Conservation (phyloP, 2,113 vertebrate genomes). For the Zosterops pallidus region DNA sequence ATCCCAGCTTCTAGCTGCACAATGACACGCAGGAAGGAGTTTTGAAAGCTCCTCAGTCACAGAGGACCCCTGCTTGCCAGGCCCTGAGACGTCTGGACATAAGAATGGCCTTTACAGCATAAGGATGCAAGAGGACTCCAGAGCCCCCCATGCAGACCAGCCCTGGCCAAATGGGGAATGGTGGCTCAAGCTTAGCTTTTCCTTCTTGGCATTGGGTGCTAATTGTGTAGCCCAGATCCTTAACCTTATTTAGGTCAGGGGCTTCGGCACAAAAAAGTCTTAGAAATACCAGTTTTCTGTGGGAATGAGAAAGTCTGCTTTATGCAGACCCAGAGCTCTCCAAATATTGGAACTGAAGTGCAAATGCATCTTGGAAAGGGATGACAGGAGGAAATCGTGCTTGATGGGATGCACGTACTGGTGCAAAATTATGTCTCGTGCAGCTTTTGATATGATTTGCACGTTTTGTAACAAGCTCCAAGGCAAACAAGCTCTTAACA, state of each 20-base stretch:
- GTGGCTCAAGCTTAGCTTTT: background rate
- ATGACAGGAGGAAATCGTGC: background rate
- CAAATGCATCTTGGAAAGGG: background rate
- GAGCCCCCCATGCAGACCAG: background rate
- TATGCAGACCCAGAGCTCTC: background rate
- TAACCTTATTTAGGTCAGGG: constrained; percentile 56
- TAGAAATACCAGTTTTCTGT: background rate
- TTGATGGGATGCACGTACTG: background rate
- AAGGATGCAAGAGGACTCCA: background rate
- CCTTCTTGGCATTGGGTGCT: background rate
- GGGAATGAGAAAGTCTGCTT: background rate
- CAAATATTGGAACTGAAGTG: background rate
- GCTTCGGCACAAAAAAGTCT: background rate
- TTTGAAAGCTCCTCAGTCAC: background rate
- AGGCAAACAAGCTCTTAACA: background rate
- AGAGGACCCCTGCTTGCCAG: background rate
- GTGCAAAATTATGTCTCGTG: background rate
- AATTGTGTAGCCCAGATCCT: background rate
- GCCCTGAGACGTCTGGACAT: background rate
- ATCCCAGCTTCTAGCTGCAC: constrained; percentile 38
- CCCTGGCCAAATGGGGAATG: background rate
- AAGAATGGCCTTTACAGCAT: background rate
- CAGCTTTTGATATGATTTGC: background rate
- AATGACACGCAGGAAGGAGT: constrained; percentile 44
- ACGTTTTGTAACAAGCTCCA: background rate